Percentiles rank a stretch among this genome's conserved stretches.
These are phyloP conservation scores for Puffinus mauretanicus DNA, from an alignment of 2,113 vertebrate species.

Conservation along the genomic window DNA sequence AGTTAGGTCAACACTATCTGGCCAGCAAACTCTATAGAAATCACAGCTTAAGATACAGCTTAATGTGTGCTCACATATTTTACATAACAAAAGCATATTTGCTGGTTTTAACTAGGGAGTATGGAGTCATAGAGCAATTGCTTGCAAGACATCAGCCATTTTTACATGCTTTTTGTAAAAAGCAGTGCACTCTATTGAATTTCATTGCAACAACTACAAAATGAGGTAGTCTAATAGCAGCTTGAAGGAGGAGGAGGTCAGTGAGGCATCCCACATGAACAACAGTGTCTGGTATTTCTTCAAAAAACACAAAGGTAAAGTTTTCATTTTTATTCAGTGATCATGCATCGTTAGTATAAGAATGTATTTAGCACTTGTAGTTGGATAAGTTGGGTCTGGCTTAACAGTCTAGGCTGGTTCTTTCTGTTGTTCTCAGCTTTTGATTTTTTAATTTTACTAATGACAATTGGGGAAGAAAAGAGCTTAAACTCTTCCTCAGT, in stretches of 20 bases:
- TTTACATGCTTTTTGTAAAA: background rate
- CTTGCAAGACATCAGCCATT: background rate
- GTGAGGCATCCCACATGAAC: background rate
- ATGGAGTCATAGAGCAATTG: background rate
- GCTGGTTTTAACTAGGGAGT: background rate
- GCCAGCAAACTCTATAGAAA: background rate
- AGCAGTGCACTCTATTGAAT: background rate
- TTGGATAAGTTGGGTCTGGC: background rate
- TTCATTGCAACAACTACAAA: background rate
- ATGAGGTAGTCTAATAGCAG: background rate
- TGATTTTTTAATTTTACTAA: background rate
- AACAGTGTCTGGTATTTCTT: background rate
- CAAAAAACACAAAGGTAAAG: background rate
- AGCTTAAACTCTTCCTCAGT: background rate
- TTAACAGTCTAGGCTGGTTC: background rate
- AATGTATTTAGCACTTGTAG: background rate
- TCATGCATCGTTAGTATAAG: background rate
- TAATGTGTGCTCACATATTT: background rate
- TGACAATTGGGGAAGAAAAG: fast-evolving
- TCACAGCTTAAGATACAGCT: background rate
- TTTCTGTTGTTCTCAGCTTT: background rate
- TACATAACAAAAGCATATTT: background rate
- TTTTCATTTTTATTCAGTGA: background rate
- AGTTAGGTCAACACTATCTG: background rate
- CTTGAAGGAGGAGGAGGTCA: background rate